phyloP scores from a whole-genome alignment of 2,113 vertebrate genomes.

The Phylloscopus trochilus region DNA sequence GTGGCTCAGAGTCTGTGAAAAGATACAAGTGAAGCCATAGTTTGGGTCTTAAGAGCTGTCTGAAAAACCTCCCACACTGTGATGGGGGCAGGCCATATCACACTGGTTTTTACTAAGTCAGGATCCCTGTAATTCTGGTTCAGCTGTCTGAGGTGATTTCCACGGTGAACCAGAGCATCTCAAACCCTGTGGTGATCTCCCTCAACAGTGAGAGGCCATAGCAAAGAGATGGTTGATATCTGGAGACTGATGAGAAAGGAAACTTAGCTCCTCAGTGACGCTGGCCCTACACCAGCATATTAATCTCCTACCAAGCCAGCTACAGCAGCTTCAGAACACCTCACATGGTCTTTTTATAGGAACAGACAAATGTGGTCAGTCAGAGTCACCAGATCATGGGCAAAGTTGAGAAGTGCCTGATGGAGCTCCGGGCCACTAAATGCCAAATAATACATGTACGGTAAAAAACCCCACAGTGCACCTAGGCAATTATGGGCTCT shows the following conservation, averaged over 20 bases:
- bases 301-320: too few species aligned
- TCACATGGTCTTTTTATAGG: background rate
- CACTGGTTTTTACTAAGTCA: background rate
- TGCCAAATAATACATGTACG: fast-evolving
- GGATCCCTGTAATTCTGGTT: background rate
- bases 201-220: fast-evolving
- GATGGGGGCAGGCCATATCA: background rate
- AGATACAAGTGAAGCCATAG: background rate
- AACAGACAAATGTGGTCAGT: background rate
- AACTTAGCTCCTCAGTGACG: fast-evolving
- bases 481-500: background rate
- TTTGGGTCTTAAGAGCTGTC: background rate
- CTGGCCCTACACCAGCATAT: background rate
- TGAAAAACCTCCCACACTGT: background rate
- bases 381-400: background rate
- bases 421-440: background rate
- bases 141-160: background rate
- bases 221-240: background rate
- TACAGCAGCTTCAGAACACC: background rate
- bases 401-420: background rate
- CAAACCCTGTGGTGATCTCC: background rate
- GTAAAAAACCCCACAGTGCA: background rate
- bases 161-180: background rate
- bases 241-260: background rate
- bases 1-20: background rate